Base-by-base conservation (phyloP, 1,140 invertebrate species). In the Lysiphlebus fabarum region DNA sequence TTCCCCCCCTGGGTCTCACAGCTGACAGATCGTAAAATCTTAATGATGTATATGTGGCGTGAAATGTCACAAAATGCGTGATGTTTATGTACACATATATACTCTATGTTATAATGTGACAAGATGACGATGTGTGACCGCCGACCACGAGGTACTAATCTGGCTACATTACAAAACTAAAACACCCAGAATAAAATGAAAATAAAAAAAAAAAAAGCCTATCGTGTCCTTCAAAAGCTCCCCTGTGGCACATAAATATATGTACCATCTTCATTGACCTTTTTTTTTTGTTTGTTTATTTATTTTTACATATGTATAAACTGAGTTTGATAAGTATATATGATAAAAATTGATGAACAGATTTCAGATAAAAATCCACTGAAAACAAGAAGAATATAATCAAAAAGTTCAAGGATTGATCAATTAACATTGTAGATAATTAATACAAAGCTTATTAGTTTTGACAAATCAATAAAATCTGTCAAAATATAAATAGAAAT, bases 21-120 rank as follows among this genome's bases (percentile, higher is more conserved):
- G 69, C 54, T 56, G 44, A 63, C 65, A 64, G 68, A 59, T 68
- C 69, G 69, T 71, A 73, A 76, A 74, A 63, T 69, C 68, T 70
- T 70, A 73, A 73, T 72, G 70, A 72, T 47, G 61, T 62, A 50
- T 45, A 50, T 57, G 48, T 53, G 38, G 45, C 58, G 63, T 55
- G 60, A 65, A 65, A 62, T 59, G 53, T 36, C 55, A 59, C 41
- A 57, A 43, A 61, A 62, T 59, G 58, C 58, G 53, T 58, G 60
- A 12, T 14, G 38, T 49, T 40, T 11, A 26, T 26, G n/a, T 42
- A 37, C 48, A 9, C 9, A 14, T 48, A 26, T 14, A 8, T 48
- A 38, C 12, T 3, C 38, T 17, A 8, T 8, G 7, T 4, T 49
- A 49, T 10, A 11, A 26, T 10, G 11, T 49, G 47, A 26, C 17